These are phyloP conservation scores for Nephrotoma guestfalica DNA, from an alignment of 2,888 invertebrate species.

Conservation along the genomic window DNA sequence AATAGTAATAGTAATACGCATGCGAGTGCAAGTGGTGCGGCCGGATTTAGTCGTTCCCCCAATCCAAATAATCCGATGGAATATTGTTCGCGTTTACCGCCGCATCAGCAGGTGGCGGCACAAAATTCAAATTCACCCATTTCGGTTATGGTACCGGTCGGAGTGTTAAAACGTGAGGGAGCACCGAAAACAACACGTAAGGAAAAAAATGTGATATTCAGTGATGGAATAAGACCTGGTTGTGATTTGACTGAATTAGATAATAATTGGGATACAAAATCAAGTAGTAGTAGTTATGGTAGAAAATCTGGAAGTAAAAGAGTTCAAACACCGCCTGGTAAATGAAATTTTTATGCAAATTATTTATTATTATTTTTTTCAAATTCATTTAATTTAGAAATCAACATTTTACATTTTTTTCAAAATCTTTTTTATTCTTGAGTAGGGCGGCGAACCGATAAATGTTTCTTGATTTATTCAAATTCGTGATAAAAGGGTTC, in stretches of 20 bases:
- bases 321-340: constrained; percentile 23
- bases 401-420: background rate
- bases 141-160: constrained; percentile 73
- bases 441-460: background rate
- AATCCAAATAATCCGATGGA: constrained; percentile 80
- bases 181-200: constrained; percentile 35
- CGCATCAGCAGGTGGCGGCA: constrained; percentile 52
- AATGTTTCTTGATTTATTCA: too few relatives aligned
- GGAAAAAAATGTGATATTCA: constrained; percentile 71
- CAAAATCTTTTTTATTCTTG: background rate
- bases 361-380: background rate
- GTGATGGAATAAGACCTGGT: constrained; percentile 77
- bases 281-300: constrained; percentile 13
- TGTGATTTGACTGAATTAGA: constrained; percentile 72
- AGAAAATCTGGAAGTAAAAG: constrained; percentile 18
- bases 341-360: constrained; percentile 3
- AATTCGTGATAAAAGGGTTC: background rate
- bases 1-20: constrained; percentile 6
- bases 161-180: constrained; percentile 51
- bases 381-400: background rate
- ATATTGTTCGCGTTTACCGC: constrained; percentile 72
- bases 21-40: constrained; percentile 6
- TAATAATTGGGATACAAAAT: constrained; percentile 41
- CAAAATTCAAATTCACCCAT: constrained; percentile 36
- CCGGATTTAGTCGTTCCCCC: constrained; percentile 35